Conservation (phyloP, 2,113 vertebrate genomes). For the Pollimyrus isidori region DNA sequence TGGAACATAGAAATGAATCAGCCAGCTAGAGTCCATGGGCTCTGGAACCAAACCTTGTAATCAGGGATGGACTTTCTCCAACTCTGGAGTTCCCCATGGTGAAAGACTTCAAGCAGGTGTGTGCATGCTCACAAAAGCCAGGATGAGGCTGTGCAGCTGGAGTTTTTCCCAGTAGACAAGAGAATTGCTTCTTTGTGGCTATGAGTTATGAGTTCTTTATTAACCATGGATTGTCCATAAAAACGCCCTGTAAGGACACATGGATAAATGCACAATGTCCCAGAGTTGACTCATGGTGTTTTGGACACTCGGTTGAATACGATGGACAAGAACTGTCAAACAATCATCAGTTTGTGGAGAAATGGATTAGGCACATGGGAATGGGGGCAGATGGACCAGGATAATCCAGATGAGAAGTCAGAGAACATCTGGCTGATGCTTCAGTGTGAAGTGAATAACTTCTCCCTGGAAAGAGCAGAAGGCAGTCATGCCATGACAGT, state of each 20-base stretch:
- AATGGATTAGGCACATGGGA: background rate
- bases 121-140: background rate
- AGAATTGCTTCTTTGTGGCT: background rate
- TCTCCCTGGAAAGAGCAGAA: background rate
- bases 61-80: background rate
- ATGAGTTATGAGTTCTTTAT: background rate
- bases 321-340: background rate
- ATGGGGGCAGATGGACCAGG: background rate
- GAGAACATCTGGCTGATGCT: background rate
- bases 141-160: background rate
- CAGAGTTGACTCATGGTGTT: background rate
- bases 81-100: background rate
- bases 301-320: background rate
- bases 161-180: background rate
- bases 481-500: background rate
- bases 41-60: background rate
- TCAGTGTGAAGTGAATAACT: background rate
- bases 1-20: background rate
- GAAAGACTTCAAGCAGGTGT: background rate
- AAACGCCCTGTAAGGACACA: background rate
- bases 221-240: background rate
- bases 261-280: background rate
- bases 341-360: background rate
- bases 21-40: background rate
- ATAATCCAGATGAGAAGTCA: background rate